A percentile compares a stretch with the other conserved stretches of the same genome.
Conservation (phyloP, 2,113 vertebrate species). For the Archocentrus centrarchus region DNA sequence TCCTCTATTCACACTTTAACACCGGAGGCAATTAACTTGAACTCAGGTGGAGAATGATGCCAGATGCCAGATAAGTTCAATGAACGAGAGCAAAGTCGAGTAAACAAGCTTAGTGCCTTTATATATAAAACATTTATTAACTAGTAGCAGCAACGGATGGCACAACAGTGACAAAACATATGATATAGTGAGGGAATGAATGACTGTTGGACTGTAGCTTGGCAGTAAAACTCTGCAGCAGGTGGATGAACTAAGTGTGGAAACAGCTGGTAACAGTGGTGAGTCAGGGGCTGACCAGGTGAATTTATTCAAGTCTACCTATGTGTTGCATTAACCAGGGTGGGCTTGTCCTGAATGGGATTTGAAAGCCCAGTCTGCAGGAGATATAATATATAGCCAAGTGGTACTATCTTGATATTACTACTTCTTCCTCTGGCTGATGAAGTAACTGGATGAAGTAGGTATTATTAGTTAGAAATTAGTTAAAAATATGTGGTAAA, state of each 20-base stretch:
- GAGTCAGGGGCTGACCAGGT: background rate
- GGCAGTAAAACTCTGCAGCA: background rate
- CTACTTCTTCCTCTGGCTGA: background rate
- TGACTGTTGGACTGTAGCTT: background rate
- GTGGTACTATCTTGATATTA: too few relatives aligned
- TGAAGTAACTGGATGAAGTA: background rate
- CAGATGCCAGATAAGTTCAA: background rate
- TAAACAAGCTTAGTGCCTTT: background rate
- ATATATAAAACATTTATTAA: background rate
- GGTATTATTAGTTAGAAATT: background rate
- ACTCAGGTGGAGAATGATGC: background rate
- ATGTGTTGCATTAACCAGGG: background rate
- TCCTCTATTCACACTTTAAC: background rate
- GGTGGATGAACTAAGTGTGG: background rate
- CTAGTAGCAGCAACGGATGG: background rate
- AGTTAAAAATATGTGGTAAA: background rate
- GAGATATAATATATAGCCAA: background rate
- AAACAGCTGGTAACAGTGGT: background rate
- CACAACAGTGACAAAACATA: background rate
- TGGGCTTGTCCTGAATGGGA: background rate
- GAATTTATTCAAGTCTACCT: background rate
- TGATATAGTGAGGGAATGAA: background rate
- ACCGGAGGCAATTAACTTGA: background rate
- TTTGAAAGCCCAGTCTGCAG: background rate
- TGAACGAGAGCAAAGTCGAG: background rate